Evolutionary conservation across 1,140 invertebrate genomes (phyloP), one percentile per base, ranked within the genome.

Genomic region (Plectus sambesii): DNA sequence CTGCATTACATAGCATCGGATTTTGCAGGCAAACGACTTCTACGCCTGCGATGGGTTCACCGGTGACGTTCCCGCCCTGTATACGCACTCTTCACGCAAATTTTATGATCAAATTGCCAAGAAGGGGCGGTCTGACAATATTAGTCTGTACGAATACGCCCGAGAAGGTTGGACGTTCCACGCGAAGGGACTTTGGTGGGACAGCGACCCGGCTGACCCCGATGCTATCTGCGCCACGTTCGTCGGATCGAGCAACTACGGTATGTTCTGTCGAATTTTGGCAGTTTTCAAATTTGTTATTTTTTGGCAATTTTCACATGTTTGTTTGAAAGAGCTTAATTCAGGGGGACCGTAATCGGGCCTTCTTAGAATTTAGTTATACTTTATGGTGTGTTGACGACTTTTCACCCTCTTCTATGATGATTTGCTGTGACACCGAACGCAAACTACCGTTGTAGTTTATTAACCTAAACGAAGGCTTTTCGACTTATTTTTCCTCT

Each of bases 241-340:
- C 2, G 80, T 97, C 56, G 93, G 93, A 4, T 98, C 93, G 1
- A 85, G 92, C 0, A 98, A 98, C 74, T 90, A 90, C 72, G 92
- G 89, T 74, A 42, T 22, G 30, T 52, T 24, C 17, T 33, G 19
- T 6, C 17, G 12, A 43, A n/a, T n/a, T n/a, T 26, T 30, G 6
- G 25, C 3, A 43, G 15, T 30, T 6, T 42, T 17, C 42, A 17
- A 25, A 49, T 37, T 27, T 8, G 41, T 30, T 53, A 3, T 38
- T 47, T 37, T 24, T 38, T 5, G n/a, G n/a, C n/a, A n/a, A n/a
- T n/a, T n/a, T n/a, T n/a, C n/a, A n/a, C n/a, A n/a, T n/a, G n/a
- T n/a, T n/a, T n/a, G n/a, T n/a, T n/a, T n/a, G n/a, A n/a, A n/a
- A n/a, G n/a, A n/a, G n/a, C n/a, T n/a, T n/a, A n/a, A n/a, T n/a